phyloP scores from a whole-genome alignment of 2,113 vertebrate species.

The Neodon shergylaensis region DNA sequence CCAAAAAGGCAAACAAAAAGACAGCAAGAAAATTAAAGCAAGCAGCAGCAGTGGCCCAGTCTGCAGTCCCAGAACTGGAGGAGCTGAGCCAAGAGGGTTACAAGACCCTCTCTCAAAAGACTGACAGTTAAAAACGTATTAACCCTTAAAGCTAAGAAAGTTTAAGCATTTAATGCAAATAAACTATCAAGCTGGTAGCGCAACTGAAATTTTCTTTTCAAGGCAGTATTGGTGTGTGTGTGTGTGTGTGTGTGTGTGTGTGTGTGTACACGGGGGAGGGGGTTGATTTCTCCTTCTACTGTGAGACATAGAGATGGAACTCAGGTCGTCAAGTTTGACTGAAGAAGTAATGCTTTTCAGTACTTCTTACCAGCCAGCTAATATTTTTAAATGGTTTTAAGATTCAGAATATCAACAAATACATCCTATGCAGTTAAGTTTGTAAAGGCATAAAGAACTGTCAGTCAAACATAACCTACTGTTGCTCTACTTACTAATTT shows the following conservation, averaged over 20 bases:
- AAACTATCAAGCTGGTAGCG: conserved; percentile 25
- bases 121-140: neutral
- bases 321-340: neutral
- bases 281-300: neutral
- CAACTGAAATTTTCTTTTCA: neutral
- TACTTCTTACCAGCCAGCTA: neutral
- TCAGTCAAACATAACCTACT: neutral
- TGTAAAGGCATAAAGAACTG: conserved; percentile 13
- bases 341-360: neutral
- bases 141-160: neutral
- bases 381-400: conserved; percentile 1
- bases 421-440: neutral
- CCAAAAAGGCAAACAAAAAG: neutral
- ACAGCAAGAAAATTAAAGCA: neutral
- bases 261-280: too few species aligned
- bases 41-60: neutral
- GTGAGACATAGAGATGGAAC: neutral
- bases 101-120: neutral
- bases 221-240: neutral
- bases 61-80: neutral
- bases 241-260: too few species aligned
- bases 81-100: neutral
- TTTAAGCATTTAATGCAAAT: conserved; percentile 18
- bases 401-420: conserved; percentile 13
- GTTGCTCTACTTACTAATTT: neutral